A percentile compares a stretch with the other conserved stretches of the same genome.
Evolutionary conservation across 1,140 invertebrate genomes (phyloP).

Genomic region (Papilio glaucus): DNA sequence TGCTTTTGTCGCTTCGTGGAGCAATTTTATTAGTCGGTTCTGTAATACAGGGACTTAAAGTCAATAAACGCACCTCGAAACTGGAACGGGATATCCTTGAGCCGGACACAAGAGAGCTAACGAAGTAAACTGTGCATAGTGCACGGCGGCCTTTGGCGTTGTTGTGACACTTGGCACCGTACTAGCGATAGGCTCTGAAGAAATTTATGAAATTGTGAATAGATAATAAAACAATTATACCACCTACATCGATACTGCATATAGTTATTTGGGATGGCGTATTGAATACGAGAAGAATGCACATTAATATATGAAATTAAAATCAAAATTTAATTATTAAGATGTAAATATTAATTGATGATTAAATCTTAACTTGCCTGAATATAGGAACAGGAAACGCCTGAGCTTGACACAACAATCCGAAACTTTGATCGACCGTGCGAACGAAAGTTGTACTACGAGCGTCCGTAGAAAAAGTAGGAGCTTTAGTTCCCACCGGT

Average conservation of each 20-base stretch:
- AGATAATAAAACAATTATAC: background rate
- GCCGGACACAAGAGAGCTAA: slow-evolving; percentile 87
- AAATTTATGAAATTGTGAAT: slow-evolving; percentile 62
- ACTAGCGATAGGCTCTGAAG: slow-evolving; percentile 85
- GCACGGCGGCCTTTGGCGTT: slow-evolving; percentile 74
- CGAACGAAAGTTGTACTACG: slow-evolving; percentile 86
- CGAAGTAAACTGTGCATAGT: slow-evolving; percentile 68
- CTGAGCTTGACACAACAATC: slow-evolving; percentile 90
- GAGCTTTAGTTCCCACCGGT: slow-evolving; percentile 88
- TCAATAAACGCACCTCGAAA: slow-evolving; percentile 86
- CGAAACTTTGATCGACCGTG: slow-evolving; percentile 72
- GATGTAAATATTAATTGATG: slow-evolving; percentile 1
- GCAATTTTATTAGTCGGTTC: slow-evolving; percentile 77
- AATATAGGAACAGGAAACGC: slow-evolving; percentile 88
- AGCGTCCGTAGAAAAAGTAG: slow-evolving; percentile 87
- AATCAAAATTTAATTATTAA: slow-evolving; percentile 63
- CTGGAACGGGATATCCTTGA: slow-evolving; percentile 87
- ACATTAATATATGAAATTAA: slow-evolving; percentile 73
- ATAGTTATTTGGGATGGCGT: background rate
- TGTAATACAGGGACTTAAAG: slow-evolving; percentile 61
- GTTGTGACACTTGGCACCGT: slow-evolving; percentile 84
- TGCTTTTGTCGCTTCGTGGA: slow-evolving; percentile 84
- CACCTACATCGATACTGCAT: background rate
- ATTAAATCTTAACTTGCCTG: slow-evolving; percentile 85
- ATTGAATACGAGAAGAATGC: background rate